Conservation (phyloP, 2,113 vertebrate genomes). For the Crotophaga sulcirostris region DNA sequence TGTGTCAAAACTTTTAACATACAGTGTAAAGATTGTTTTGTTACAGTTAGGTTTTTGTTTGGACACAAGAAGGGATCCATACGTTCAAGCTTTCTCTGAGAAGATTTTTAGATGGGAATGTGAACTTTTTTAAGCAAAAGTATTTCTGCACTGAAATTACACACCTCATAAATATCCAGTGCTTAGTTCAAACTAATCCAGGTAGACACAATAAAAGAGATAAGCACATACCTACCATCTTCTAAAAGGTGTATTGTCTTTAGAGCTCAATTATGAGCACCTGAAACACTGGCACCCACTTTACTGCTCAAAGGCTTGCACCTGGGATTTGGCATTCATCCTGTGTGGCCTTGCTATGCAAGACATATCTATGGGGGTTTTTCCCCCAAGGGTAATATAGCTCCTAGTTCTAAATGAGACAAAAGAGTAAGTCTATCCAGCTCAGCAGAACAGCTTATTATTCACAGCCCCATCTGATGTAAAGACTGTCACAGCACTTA, state of each 20-base stretch:
- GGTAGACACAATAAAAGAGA: background rate
- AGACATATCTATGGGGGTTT: background rate
- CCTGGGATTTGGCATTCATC: background rate
- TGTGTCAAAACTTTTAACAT: background rate
- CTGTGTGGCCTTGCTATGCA: background rate
- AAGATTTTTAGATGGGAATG: background rate
- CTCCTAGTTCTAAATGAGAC: background rate
- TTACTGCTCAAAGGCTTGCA: background rate
- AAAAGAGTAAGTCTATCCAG: background rate
- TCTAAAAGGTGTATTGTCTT: background rate
- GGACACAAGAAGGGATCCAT: background rate
- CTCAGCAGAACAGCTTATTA: background rate
- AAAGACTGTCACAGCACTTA: background rate
- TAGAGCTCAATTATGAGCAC: background rate
- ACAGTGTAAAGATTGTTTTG: background rate
- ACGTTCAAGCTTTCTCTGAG: background rate
- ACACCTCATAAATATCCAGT: background rate
- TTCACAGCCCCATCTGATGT: background rate
- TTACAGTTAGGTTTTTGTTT: background rate
- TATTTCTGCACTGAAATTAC: background rate
- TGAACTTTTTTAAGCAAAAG: background rate
- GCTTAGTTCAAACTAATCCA: background rate
- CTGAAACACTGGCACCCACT: background rate
- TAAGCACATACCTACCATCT: background rate
- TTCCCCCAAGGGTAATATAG: background rate